These are phyloP conservation scores for Ceratosolen solmsi DNA, from an alignment of 1,140 invertebrate species.

Conservation along the genomic window DNA sequence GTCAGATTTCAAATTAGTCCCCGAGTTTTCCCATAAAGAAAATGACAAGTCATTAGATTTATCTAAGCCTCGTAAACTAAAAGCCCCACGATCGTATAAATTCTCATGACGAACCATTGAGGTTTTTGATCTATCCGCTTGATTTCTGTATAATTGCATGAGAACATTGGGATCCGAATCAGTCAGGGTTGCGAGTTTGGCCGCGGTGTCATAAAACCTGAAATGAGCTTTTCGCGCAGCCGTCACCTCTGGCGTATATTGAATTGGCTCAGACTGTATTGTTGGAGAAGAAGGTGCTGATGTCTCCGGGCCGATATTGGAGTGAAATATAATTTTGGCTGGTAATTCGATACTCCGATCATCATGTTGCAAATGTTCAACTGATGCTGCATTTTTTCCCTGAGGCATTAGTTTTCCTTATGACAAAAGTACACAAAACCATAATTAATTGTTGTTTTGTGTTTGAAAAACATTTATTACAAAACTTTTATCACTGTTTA, in stretches of 20 bases:
- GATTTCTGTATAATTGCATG: neutral
- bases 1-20: neutral
- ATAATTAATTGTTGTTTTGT: no score
- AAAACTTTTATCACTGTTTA: no score
- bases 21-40: neutral
- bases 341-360: neutral
- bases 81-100: neutral
- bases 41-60: neutral
- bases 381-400: neutral
- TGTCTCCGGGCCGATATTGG: no score
- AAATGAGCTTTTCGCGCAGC: slow-evolving; percentile 63
- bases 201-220: slow-evolving; percentile 56
- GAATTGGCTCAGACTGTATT: slow-evolving; percentile 56
- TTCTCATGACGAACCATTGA: neutral
- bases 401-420: neutral
- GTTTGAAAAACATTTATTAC: no score
- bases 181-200: slow-evolving; percentile 44
- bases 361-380: no score
- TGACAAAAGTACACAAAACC: no score
- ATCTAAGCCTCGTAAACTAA: neutral
- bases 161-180: neutral
- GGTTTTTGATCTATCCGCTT: neutral
- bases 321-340: no score
- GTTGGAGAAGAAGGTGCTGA: neutral
- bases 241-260: slow-evolving; percentile 65